Evolutionary conservation across 2,888 invertebrate genomes (phyloP).

Genomic region (Agrotis puta): DNA sequence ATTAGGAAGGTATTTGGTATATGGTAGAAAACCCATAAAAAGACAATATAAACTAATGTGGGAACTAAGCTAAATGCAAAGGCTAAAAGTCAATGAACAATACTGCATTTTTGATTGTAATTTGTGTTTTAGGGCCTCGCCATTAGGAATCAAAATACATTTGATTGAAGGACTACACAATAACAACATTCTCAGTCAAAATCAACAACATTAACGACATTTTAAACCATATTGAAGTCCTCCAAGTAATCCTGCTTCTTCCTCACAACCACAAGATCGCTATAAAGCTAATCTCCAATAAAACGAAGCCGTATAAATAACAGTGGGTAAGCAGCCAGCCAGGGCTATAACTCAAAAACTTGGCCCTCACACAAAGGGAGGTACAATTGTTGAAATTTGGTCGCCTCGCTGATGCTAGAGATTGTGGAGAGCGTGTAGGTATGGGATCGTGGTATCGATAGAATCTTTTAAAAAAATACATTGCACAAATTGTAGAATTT

Average conservation of each 20-base stretch:
- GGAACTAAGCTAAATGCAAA: too few species aligned
- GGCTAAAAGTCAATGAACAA: too few species aligned
- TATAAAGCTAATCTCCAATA: constrained; percentile 61
- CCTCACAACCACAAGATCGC: constrained; percentile 21
- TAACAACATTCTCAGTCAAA: background rate
- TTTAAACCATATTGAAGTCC: constrained; percentile 11
- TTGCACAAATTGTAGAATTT: too few species aligned
- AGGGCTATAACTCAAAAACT: constrained; percentile 77
- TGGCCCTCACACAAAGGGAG: constrained; percentile 73
- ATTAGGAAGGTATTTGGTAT: too few species aligned
- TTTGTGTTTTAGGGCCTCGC: too few species aligned
- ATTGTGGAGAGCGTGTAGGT: constrained; percentile 46
- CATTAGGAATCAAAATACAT: too few species aligned
- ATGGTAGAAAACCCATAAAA: too few species aligned
- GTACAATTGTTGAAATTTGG: constrained; percentile 78
- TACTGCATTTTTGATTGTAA: too few species aligned
- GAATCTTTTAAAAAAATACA: too few species aligned
- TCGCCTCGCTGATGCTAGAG: constrained; percentile 54
- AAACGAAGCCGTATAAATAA: constrained; percentile 64
- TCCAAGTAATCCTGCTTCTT: constrained; percentile 17
- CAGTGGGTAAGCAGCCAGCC: constrained; percentile 50
- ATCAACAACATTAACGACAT: constrained; percentile 7
- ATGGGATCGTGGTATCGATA: constrained; percentile 26
- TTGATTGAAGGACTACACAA: background rate
- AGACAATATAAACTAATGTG: too few species aligned